A percentile compares a stretch with the other conserved stretches of the same genome.
Conservation (phyloP, 2,888 invertebrate genomes). For the Ichneumon xanthorius region DNA sequence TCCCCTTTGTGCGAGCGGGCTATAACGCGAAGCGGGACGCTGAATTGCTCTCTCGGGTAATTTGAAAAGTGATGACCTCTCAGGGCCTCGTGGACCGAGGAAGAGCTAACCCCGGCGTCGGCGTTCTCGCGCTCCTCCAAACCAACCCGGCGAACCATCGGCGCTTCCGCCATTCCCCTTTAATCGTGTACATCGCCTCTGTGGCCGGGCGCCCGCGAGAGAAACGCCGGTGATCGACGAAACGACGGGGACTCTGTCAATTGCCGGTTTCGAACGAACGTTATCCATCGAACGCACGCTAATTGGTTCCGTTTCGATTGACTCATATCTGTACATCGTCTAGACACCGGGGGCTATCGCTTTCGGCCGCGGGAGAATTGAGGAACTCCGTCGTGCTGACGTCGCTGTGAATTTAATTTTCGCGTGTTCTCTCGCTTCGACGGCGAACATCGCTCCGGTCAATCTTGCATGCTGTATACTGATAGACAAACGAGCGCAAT, state of each 20-base stretch:
- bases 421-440: background rate
- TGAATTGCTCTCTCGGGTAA: slow-evolving; percentile 69
- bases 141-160: background rate
- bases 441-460: too few relatives aligned
- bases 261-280: slow-evolving; percentile 63
- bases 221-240: slow-evolving; percentile 20
- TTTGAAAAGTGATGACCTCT: slow-evolving; percentile 70
- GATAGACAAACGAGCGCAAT: too few relatives aligned
- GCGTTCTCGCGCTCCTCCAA: background rate
- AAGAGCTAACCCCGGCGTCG: background rate
- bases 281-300: slow-evolving; percentile 60
- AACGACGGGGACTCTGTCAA: slow-evolving; percentile 53
- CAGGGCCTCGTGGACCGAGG: slow-evolving; percentile 40
- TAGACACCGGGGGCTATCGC: slow-evolving; percentile 31
- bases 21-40: slow-evolving; percentile 12
- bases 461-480: too few relatives aligned
- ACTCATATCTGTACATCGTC: slow-evolving; percentile 58
- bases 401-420: background rate
- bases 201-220: slow-evolving; percentile 8
- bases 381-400: too few relatives aligned
- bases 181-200: slow-evolving; percentile 57
- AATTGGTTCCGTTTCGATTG: slow-evolving; percentile 65
- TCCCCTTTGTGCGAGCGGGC: slow-evolving; percentile 67
- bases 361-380: too few relatives aligned
- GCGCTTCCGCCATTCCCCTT: slow-evolving; percentile 45